Evolutionary conservation across 1,140 invertebrate genomes (phyloP).

Genomic region (Papilio aristodemus): DNA sequence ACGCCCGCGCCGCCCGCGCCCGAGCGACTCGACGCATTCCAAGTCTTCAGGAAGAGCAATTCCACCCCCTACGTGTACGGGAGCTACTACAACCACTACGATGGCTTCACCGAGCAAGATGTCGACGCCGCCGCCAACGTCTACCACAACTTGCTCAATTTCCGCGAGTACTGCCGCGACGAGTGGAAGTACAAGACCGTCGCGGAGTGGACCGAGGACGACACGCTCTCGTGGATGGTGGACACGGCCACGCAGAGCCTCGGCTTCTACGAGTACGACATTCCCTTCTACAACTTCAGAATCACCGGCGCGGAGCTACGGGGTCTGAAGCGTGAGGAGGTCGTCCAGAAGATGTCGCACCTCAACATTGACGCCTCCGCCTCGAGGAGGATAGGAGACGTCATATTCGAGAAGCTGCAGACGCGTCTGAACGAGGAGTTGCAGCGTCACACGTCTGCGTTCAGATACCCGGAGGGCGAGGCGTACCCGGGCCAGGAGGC

Average conservation of each 20-base stretch:
- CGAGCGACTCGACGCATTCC: conserved; percentile 70
- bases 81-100: conserved; percentile 67
- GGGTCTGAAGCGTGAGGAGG: conserved; percentile 73
- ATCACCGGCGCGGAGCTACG: conserved; percentile 77
- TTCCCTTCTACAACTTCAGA: conserved; percentile 74
- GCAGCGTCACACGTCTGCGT: conserved; percentile 59
- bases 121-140: conserved; percentile 56
- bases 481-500: conserved; percentile 57
- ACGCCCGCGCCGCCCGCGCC: conserved; percentile 56
- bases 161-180: conserved; percentile 61
- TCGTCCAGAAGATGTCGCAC: conserved; percentile 71
- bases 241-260: conserved; percentile 63
- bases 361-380: conserved; percentile 52
- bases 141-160: conserved; percentile 62
- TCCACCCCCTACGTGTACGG: conserved; percentile 61
- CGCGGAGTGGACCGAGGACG: conserved; percentile 79
- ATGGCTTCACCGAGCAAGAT: conserved; percentile 58
- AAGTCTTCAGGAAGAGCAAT: conserved; percentile 66
- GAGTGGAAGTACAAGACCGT: conserved; percentile 80
- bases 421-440: conserved; percentile 60
- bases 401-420: conserved; percentile 76
- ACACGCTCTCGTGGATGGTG: conserved; percentile 81
- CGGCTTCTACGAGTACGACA: conserved; percentile 72
- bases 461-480: conserved; percentile 58
- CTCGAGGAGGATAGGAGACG: conserved; percentile 67